Conservation (phyloP, 2,113 vertebrate species). For the Balaenoptera acutorostrata region DNA sequence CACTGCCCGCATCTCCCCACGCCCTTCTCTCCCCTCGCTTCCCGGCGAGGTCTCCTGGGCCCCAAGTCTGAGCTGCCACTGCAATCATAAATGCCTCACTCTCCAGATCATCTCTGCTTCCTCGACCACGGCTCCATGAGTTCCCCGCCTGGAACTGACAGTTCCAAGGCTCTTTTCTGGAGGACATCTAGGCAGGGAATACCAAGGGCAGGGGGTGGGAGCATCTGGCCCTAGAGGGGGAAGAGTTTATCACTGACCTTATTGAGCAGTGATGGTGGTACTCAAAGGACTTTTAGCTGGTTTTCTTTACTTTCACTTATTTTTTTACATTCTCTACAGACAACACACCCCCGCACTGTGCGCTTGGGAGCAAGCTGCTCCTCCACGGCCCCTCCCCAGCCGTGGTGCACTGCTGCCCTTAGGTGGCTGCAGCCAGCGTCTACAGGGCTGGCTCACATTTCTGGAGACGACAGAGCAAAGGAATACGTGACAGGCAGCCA, state of each 20-base stretch:
- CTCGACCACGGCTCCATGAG: not conserved
- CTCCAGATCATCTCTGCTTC: not conserved
- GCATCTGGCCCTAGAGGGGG: not conserved
- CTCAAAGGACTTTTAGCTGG: not conserved
- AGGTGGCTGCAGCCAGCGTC: not conserved
- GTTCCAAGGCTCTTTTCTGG: not conserved
- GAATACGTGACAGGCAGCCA: accelerated
- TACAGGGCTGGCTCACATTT: not conserved
- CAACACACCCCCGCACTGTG: not conserved
- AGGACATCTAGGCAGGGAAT: not conserved
- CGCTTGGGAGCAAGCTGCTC: not conserved
- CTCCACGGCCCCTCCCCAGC: not conserved
- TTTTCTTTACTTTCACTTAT: not conserved
- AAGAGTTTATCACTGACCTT: not conserved
- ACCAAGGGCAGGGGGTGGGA: no score
- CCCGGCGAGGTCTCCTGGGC: not conserved
- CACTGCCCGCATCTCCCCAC: not conserved
- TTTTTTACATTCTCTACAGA: not conserved
- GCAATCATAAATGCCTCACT: not conserved
- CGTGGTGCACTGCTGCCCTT: accelerated
- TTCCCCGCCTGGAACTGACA: no score
- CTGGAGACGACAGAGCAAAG: not conserved
- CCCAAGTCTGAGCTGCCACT: not conserved
- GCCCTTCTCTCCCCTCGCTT: not conserved
- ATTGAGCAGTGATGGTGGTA: accelerated